Percentiles rank a stretch among this genome's conserved stretches.
These are phyloP conservation scores for Periophthalmus modestus DNA, from an alignment of 2,113 vertebrate species.

Conservation along the genomic window DNA sequence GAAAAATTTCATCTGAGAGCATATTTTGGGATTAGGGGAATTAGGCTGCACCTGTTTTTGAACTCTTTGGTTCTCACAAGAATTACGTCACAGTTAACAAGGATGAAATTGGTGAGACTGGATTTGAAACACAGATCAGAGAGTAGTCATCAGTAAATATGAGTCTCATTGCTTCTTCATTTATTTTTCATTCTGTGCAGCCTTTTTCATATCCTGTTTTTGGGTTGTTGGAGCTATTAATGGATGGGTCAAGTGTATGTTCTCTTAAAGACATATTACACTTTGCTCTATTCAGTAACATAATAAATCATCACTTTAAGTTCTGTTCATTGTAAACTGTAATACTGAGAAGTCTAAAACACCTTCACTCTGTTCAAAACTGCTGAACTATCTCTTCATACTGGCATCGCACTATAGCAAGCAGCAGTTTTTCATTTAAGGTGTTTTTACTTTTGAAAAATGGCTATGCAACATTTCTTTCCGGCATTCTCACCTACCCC, in stretches of 20 bases:
- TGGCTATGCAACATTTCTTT: too few species aligned
- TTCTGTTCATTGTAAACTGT: too few species aligned
- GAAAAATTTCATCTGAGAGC: slow-evolving; percentile 38
- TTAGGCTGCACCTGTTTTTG: slow-evolving; percentile 68
- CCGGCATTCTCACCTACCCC: too few species aligned
- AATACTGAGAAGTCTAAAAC: too few species aligned
- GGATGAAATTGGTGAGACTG: not conserved
- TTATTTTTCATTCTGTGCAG: not conserved
- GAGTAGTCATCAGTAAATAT: slow-evolving; percentile 49
- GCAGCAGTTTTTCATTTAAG: too few species aligned
- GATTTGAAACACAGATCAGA: slow-evolving; percentile 19
- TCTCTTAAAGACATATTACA: not conserved
- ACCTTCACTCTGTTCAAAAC: too few species aligned
- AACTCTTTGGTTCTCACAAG: slow-evolving; percentile 38
- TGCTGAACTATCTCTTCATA: too few species aligned
- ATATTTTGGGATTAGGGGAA: slow-evolving; percentile 58
- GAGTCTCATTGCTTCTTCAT: not conserved
- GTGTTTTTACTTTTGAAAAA: too few species aligned
- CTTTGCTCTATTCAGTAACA: not conserved
- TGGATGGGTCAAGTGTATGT: not conserved
- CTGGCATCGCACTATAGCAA: too few species aligned
- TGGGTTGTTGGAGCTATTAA: not conserved
- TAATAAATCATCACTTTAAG: not conserved
- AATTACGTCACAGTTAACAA: not conserved
- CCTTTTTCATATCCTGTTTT: not conserved